Evolutionary conservation across 2,113 vertebrate species (phyloP).

Genomic region (Notiomystis cincta): DNA sequence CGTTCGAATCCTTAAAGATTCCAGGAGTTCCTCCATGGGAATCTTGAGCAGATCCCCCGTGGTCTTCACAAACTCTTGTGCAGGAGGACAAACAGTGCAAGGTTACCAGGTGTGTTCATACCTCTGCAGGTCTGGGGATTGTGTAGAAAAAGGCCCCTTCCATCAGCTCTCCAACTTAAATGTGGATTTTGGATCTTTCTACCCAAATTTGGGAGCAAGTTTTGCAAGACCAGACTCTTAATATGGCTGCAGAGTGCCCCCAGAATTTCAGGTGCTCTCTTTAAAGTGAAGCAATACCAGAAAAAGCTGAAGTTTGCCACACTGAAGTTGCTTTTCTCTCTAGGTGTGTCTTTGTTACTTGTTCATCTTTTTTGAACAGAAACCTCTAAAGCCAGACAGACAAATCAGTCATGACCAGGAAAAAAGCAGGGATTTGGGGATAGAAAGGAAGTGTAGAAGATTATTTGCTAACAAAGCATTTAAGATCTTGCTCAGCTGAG

Average conservation of each 20-base stretch:
- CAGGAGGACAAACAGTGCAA: not conserved
- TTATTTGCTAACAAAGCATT: not conserved
- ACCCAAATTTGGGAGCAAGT: not conserved
- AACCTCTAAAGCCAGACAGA: not conserved
- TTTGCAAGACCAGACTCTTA: not conserved
- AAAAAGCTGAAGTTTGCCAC: not conserved
- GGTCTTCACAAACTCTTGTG: slow-evolving; percentile 74
- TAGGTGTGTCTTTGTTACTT: not conserved
- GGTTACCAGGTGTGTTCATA: not conserved
- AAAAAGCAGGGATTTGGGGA: not conserved
- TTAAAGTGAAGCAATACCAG: not conserved
- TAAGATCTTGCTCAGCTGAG: not conserved
- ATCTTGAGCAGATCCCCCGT: slow-evolving; percentile 81
- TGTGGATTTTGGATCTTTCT: not conserved
- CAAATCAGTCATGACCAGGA: not conserved
- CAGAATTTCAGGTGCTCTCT: not conserved
- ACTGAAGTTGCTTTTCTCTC: not conserved
- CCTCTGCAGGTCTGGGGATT: not conserved
- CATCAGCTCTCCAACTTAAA: not conserved
- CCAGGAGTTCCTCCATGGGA: slow-evolving; percentile 70
- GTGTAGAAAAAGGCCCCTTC: not conserved
- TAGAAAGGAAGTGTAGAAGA: not conserved
- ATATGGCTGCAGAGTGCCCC: not conserved
- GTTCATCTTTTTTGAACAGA: not conserved
- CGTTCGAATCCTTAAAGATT: slow-evolving; percentile 77